Evolutionary conservation across 1,140 invertebrate genomes (phyloP), one percentile per base, ranked within the genome.

Genomic region (Gryon sp.): DNA sequence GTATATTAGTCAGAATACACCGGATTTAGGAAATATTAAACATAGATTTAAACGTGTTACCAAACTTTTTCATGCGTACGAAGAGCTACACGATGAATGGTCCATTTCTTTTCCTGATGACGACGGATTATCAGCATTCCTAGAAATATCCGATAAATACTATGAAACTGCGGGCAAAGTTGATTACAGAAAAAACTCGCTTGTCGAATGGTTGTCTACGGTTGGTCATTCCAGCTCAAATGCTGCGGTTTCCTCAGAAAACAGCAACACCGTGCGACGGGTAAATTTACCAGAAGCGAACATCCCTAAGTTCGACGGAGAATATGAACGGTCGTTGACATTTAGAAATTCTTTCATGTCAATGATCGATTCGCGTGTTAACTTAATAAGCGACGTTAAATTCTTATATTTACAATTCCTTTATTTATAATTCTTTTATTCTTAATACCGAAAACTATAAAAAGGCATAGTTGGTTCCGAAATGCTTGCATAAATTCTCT

Each of bases 391-490:
- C n/a, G 8, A 73, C 0, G 36, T 59, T 8, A 76, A 73, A 43
- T 76, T 76, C 20, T 2, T 66, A 14, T 73, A 80, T 45, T 53
- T 77, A 15, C 55, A 59, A 12, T 16, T 9, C 24, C 28, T 24
- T n/a, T n/a, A n/a, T n/a, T n/a, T n/a, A n/a, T n/a, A n/a, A n/a
- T 65, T 32, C 66, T 45, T 19, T 22, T n/a, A n/a, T 34, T 11
- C 8, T 36, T 1, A 74, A 52, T 26, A 59, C 9, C 7, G 70
- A 75, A 55, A 80, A 75, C 45, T 80, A 77, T 52, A 15, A 45
- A 36, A 24, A 8, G 1, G 78, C 78, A 9, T 80, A 75, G 78
- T n/a, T n/a, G n/a, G n/a, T n/a, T n/a, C n/a, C n/a, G n/a, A n/a
- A n/a, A n/a, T n/a, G n/a, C n/a, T n/a, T n/a, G n/a, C n/a, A n/a